Evolutionary conservation across 1,140 invertebrate genomes (phyloP).

Genomic region (Drosophila trapezifrons): DNA sequence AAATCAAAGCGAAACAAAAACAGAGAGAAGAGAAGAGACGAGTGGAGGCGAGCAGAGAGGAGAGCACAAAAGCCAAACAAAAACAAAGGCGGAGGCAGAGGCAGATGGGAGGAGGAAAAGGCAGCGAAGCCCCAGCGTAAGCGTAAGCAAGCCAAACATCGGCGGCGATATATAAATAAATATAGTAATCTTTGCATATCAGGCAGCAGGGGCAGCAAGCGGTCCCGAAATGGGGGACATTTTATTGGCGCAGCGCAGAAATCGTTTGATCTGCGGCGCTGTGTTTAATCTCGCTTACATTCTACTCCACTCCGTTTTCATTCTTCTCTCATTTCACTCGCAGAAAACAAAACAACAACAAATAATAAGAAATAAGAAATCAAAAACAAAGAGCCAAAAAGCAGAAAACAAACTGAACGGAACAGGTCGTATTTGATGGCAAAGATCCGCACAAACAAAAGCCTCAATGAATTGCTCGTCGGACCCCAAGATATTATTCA

Average conservation of each 20-base stretch:
- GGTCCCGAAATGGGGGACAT: slow-evolving; percentile 69
- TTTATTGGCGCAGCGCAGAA: slow-evolving; percentile 78
- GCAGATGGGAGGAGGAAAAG: slow-evolving; percentile 23
- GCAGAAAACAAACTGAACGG: slow-evolving; percentile 19
- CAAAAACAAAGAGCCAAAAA: slow-evolving; percentile 6
- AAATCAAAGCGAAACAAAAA: slow-evolving; percentile 71
- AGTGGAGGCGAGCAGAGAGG: background rate
- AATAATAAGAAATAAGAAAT: slow-evolving; percentile 5
- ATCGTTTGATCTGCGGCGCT: slow-evolving; percentile 75
- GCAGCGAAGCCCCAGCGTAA: slow-evolving; percentile 55
- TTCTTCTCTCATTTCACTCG: slow-evolving; percentile 42
- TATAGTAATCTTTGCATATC: slow-evolving; percentile 78
- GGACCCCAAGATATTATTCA: slow-evolving; percentile 24
- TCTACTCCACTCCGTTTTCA: slow-evolving; percentile 42
- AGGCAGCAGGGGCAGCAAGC: slow-evolving; percentile 53
- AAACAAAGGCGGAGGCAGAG: slow-evolving; percentile 54
- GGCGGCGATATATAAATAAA: slow-evolving; percentile 78
- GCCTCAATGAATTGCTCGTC: slow-evolving; percentile 41
- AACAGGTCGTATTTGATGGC: slow-evolving; percentile 36
- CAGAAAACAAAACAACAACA: slow-evolving; percentile 14
- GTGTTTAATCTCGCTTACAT: slow-evolving; percentile 43
- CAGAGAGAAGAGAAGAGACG: slow-evolving; percentile 26
- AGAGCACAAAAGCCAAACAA: slow-evolving; percentile 38
- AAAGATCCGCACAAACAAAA: slow-evolving; percentile 27
- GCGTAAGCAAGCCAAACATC: slow-evolving; percentile 75